A percentile compares a stretch with the other conserved stretches of the same genome.
phyloP scores from a whole-genome alignment of 2,888 invertebrate species.

The Psylliodes chrysocephalus region DNA sequence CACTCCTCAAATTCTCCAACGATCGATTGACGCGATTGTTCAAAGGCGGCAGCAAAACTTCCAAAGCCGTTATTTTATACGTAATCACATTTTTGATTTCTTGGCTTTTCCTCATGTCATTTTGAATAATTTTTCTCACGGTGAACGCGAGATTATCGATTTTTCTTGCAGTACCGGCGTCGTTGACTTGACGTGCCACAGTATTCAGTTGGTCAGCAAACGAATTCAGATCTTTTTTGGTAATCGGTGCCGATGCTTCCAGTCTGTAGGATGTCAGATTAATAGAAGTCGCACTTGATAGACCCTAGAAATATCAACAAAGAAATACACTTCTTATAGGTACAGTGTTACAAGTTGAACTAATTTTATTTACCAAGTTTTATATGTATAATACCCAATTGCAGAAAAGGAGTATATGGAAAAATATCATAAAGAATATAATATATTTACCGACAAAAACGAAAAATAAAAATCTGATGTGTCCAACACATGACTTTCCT shows the following conservation, averaged over 20 bases:
- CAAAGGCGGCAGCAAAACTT: conserved; percentile 77
- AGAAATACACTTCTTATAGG: too few relatives aligned
- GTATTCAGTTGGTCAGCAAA: conserved; percentile 75
- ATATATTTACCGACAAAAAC: too few relatives aligned
- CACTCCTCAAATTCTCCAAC: conserved; percentile 78
- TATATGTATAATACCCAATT: too few relatives aligned
- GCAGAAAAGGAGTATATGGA: too few relatives aligned
- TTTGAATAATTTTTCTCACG: conserved; percentile 71
- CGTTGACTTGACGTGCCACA: conserved; percentile 75
- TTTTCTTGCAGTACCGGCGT: conserved; percentile 76
- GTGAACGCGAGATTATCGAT: conserved; percentile 76
- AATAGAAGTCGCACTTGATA: conserved; percentile 69
- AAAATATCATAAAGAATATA: too few relatives aligned
- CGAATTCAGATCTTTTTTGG: conserved; percentile 72
- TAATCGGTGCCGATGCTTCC: conserved; percentile 71
- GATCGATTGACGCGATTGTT: conserved; percentile 79
- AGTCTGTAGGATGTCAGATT: conserved; percentile 69
- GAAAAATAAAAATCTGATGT: too few relatives aligned
- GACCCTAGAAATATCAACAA: too few relatives aligned
- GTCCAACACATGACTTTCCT: too few relatives aligned
- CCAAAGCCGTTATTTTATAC: conserved; percentile 80
- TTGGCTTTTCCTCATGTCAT: conserved; percentile 75
- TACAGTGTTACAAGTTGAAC: too few relatives aligned
- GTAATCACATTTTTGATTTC: conserved; percentile 77
- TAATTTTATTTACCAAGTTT: too few relatives aligned